These are phyloP conservation scores for Hoplostethus atlanticus DNA, from an alignment of 2,797 vertebrate genomes.

Conservation along the genomic window DNA sequence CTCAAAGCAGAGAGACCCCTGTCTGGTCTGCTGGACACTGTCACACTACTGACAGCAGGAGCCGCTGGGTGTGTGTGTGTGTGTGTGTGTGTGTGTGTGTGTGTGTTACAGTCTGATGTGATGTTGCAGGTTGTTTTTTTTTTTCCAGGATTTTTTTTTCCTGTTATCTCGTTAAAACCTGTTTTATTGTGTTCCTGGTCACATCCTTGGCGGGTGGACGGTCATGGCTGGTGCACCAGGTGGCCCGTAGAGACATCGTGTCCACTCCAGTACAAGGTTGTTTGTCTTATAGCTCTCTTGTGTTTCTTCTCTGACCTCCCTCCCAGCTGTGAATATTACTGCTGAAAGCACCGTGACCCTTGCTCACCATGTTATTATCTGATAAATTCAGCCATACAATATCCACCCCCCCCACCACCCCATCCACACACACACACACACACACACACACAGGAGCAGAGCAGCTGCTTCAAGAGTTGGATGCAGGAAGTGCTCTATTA, in stretches of 20 bases:
- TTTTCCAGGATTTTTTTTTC: background rate
- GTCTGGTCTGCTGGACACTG: conserved; percentile 78
- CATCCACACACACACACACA: conserved; percentile 19
- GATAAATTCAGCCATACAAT: conserved; percentile 63
- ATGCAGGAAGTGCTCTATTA: conserved; percentile 83
- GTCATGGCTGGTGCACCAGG: conserved; percentile 54
- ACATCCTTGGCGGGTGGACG: conserved; percentile 7
- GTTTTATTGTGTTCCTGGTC: conserved; percentile 16
- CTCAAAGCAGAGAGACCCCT: conserved; percentile 70
- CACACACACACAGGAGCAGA: conserved; percentile 62
- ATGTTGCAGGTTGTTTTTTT: conserved; percentile 20
- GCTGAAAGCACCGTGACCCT: conserved; percentile 57
- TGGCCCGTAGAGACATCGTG: conserved; percentile 60
- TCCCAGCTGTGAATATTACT: conserved; percentile 58
- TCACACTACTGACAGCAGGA: conserved; percentile 77
- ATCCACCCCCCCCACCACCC: conserved; percentile 33
- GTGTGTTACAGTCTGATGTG: conserved; percentile 8
- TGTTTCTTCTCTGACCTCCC: conserved; percentile 38
- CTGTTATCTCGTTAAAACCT: background rate
- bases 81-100: conserved; percentile 13
- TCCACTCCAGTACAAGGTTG: conserved; percentile 63
- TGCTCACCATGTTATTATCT: conserved; percentile 53
- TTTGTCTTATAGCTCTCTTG: conserved; percentile 38
- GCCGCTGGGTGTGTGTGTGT: conserved; percentile 42
- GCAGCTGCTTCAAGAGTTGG: conserved; percentile 78